Evolutionary conservation across 1,140 invertebrate species (phyloP), one percentile per base, ranked within the genome.

Genomic region (Cotesia glomerata): DNA sequence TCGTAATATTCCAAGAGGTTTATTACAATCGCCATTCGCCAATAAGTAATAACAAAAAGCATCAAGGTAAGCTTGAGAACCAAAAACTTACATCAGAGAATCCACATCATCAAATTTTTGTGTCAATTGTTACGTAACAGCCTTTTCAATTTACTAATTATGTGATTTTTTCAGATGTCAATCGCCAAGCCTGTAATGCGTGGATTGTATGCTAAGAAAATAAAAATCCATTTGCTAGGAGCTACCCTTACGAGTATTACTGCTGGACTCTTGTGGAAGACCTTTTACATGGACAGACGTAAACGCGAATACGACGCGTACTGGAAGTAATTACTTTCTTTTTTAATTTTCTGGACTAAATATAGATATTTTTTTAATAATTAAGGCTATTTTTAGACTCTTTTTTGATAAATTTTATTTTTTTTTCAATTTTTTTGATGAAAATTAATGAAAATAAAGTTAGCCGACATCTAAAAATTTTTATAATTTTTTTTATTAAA

Each of bases 281-380:
- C 78, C 3, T 26, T 79, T 0, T 72, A 86, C n/a, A 64, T 71
- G 18, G 87, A 89, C 54, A 73, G 80, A 5, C 75, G 80, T 36
- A 88, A 87, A 67, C 77, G 80, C 58, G 77, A 39, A 76, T 87
- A 89, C 65, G 87, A 85, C 39, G 84, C 89, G 26, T 90, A 89
- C 76, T 88, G 89, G 79, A 88, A 84, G 89, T 90, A 86, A 56
- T 59, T 59, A 62, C 7, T 39, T 73, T 52, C 63, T 71, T 9
- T 16, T 67, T 70, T n/a, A 69, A 18, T 34, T 9, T 68, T 16
- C 65, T 26, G 70, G 54, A 11, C 7, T 16, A 51, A 56, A 7
- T 7, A 39, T 58, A 54, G 14, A 45, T 52, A 11, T 49, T 16
- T 16, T 61, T 66, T 51, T n/a, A 13, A 59, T n/a, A 0, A 36